Conservation (phyloP, 64 coral and sea anemone genomes). For the Dendronephthya gigantea region DNA sequence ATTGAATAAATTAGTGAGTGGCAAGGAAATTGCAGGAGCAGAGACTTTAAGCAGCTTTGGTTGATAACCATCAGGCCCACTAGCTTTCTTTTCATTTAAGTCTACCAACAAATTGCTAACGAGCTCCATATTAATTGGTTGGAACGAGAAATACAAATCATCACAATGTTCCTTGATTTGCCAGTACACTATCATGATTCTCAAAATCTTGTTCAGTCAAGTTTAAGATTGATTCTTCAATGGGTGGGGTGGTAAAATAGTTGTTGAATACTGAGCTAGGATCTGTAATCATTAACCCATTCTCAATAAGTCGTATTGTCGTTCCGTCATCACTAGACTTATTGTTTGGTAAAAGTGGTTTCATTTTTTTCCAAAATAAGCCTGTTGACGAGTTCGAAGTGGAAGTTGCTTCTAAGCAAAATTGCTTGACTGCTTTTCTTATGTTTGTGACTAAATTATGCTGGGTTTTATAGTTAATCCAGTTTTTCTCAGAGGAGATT, state of each 20-base stretch:
- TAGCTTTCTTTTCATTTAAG: slow-evolving; percentile 39
- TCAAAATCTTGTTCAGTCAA: not conserved
- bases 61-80: slow-evolving; percentile 39
- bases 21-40: slow-evolving; percentile 20
- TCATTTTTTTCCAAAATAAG: slow-evolving; percentile 38
- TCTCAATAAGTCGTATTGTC: slow-evolving; percentile 30
- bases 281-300: slow-evolving; percentile 4
- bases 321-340: slow-evolving; percentile 8
- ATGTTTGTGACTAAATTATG: slow-evolving; percentile 23
- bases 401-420: slow-evolving; percentile 24
- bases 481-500: slow-evolving; percentile 21
- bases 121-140: not conserved
- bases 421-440: slow-evolving; percentile 27
- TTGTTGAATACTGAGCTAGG: slow-evolving; percentile 25
- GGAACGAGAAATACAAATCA: not conserved
- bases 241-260: not conserved
- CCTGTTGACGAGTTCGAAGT: slow-evolving; percentile 8
- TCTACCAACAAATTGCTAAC: slow-evolving; percentile 2
- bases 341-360: slow-evolving; percentile 32
- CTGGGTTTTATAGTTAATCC: slow-evolving; percentile 32
- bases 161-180: not conserved
- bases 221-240: slow-evolving; percentile 1
- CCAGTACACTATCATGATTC: not conserved
- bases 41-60: slow-evolving; percentile 39
- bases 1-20: slow-evolving; percentile 32